Conservation (phyloP, 37 sponge, comb jelly and placozoan genomes). For the Tethya wilhelma region DNA sequence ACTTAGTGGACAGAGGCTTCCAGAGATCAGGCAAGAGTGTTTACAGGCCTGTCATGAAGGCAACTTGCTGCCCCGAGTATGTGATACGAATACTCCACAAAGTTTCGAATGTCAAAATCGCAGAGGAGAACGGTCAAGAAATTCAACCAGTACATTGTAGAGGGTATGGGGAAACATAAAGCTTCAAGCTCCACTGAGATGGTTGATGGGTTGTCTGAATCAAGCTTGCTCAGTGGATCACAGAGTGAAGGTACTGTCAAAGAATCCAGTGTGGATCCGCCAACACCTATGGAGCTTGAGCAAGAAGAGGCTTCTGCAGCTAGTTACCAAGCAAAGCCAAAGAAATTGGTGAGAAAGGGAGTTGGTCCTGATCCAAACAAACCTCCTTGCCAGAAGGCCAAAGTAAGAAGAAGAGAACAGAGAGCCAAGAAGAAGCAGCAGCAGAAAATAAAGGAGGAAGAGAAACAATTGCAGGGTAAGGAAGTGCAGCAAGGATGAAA, state of each 20-base stretch:
- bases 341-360: conserved; percentile 42
- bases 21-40: conserved; percentile 75
- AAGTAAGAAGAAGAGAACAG: conserved; percentile 26
- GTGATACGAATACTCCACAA: conserved; percentile 48
- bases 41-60: conserved; percentile 61
- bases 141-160: conserved; percentile 41
- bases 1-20: conserved; percentile 73
- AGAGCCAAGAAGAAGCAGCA: background rate
- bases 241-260: background rate
- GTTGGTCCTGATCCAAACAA: conserved; percentile 64
- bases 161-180: conserved; percentile 18
- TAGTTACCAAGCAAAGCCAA: too few relatives aligned
- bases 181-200: background rate
- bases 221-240: too few relatives aligned
- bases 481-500: background rate
- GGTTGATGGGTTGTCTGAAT: background rate
- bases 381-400: conserved; percentile 68
- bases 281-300: background rate
- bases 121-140: conserved; percentile 54
- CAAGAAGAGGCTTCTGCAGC: background rate
- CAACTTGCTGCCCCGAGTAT: conserved; percentile 79
- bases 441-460: background rate
- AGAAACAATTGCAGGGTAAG: background rate
- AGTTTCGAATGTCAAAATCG: conserved; percentile 58
- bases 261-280: background rate